These are phyloP conservation scores for Clostera curtula DNA, from an alignment of 2,888 invertebrate genomes.

Conservation along the genomic window DNA sequence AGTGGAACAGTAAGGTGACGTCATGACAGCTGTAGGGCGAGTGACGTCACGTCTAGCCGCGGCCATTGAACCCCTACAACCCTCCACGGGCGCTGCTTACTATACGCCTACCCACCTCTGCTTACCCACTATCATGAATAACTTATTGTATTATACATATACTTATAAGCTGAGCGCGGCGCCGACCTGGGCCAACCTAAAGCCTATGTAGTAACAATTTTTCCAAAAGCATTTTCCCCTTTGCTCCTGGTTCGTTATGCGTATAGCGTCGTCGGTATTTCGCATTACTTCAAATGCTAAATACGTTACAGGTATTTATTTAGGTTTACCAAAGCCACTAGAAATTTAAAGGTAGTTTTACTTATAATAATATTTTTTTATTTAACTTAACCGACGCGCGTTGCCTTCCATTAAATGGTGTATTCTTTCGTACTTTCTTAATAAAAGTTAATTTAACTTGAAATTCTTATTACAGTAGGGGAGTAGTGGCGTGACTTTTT, in stretches of 20 bases:
- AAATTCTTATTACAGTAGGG: constrained; percentile 27
- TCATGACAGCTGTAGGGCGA: constrained; percentile 73
- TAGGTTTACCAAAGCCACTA: no score
- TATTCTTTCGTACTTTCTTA: no score
- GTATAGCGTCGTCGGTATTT: no score
- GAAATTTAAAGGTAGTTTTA: no score
- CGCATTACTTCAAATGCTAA: no score
- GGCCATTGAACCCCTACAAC: constrained; percentile 59
- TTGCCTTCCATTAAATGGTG: no score
- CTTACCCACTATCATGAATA: constrained; percentile 55
- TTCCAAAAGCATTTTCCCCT: no score
- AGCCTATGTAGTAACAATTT: constrained; percentile 24
- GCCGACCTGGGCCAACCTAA: constrained; percentile 65
- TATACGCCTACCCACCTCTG: constrained; percentile 34
- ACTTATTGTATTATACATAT: constrained; percentile 48
- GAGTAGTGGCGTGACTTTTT: constrained; percentile 44
- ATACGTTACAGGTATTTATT: no score
- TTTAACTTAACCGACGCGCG: no score
- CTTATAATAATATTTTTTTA: no score
- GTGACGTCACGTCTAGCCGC: constrained; percentile 62
- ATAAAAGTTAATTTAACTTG: no score
- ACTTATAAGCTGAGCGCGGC: constrained; percentile 37
- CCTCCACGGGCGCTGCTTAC: constrained; percentile 38
- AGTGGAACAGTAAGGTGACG: constrained; percentile 43
- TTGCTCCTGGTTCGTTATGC: constrained; percentile 8